Evolutionary conservation across 2,797 vertebrate genomes (phyloP), one percentile per base, ranked within the genome.

Genomic region (Falco naumanni): DNA sequence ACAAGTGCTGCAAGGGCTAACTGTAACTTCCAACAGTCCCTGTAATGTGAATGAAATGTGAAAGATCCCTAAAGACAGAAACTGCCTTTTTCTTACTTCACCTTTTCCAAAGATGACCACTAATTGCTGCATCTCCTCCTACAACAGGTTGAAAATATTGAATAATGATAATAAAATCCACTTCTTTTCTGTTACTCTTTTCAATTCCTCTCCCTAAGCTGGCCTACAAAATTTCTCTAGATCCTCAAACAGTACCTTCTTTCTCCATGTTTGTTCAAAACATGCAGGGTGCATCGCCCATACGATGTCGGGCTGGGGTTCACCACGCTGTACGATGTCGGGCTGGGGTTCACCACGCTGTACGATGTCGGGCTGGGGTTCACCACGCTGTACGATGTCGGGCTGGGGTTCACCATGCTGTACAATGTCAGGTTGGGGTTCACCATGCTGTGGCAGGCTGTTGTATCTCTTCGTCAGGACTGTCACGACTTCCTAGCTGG

Each of bases 21-120:
- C 78, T 77, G 74, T 70, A 87, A 74, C 74, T 95, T 92, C 75
- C 71, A 91, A 11, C 21, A 57, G 54, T 79, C 37, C 13, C n/a
- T 82, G 54, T 95, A 77, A 93, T 79, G 68, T 50, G 66, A 74
- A 84, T 82, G 50, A 80, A 75, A 89, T 74, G 33, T 80, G 93
- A 95, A 92, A 85, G 64, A 78, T 80, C 84, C 71, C 90, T 95
- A 68, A 89, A 92, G 92, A 86, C 88, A 85, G 84, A 84, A 91
- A 63, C 33, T 31, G 43, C 29, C 16, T 74, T 93, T 87, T 92
- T 66, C 66, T 90, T 59, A 29, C 64, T 78, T 87, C 3, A 6
- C n/a, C 56, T 95, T 89, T 93, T 87, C 68, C 26, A 77, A 50
- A 64, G 71, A 90, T 92, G 86, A 59, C 92, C 53, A n/a, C 37